phyloP scores from a whole-genome alignment of 2,797 vertebrate species.

The Sciurus carolinensis region DNA sequence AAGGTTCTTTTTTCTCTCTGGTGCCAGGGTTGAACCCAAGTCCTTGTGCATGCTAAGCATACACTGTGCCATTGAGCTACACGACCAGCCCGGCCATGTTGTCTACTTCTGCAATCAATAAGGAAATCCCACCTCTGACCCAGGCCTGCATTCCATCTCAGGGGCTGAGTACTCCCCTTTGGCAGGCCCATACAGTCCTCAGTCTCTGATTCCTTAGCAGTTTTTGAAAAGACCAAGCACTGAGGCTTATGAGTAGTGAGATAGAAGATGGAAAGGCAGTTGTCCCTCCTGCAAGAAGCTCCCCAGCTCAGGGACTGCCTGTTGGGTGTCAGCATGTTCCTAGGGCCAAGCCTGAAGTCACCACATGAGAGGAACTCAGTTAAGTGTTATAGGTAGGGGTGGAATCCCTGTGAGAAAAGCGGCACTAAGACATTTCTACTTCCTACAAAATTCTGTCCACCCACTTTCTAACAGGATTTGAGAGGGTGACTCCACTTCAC shows the following conservation, averaged over 20 bases:
- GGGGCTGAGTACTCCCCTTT: neutral
- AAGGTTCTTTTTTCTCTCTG: neutral
- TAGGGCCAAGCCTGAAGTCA: neutral
- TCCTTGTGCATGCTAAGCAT: neutral
- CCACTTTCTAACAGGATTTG: neutral
- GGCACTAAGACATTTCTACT: neutral
- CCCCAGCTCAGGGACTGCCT: neutral
- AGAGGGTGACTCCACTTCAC: neutral
- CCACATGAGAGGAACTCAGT: neutral
- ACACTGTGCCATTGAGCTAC: neutral
- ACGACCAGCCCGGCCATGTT: neutral
- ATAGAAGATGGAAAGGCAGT: neutral
- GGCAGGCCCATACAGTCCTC: neutral
- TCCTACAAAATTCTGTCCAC: neutral
- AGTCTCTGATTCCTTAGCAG: neutral
- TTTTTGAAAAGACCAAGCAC: neutral
- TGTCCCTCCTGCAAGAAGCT: neutral
- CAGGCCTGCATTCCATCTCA: neutral
- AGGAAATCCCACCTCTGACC: neutral
- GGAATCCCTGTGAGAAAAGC: neutral
- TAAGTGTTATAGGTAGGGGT: neutral
- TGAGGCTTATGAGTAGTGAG: neutral
- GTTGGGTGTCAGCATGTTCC: neutral
- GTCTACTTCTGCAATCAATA: neutral
- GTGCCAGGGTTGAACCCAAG: neutral